Conservation (phyloP, 2,113 vertebrate genomes). For the Anguilla rostrata region DNA sequence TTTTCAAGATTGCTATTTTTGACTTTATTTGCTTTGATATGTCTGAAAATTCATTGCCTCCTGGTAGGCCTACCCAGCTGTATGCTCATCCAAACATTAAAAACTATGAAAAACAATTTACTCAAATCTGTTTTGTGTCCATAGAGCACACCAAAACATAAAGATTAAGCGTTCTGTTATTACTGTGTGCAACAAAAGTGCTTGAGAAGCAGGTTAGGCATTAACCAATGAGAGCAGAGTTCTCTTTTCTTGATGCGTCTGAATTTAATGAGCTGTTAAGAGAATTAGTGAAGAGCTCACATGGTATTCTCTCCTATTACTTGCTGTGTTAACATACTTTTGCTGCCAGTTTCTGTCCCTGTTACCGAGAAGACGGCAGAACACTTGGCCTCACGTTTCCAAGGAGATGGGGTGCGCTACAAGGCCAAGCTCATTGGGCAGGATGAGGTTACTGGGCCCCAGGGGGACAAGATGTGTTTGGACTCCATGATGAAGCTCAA, state of each 20-base stretch:
- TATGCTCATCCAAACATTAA: neutral
- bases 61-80: neutral
- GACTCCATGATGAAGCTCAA: conserved; percentile 98
- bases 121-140: neutral
- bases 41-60: no score
- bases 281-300: neutral
- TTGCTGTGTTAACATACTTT: neutral
- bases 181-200: conserved; percentile 12
- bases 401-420: conserved; percentile 71
- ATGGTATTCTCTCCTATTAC: neutral
- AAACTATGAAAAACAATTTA: neutral
- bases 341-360: conserved; percentile 37
- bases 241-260: conserved; percentile 21
- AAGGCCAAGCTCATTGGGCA: conserved; percentile 88
- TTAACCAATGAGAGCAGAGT: conserved; percentile 30
- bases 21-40: no score
- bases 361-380: conserved; percentile 10
- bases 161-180: neutral
- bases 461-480: conserved; percentile 92
- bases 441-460: conserved; percentile 79
- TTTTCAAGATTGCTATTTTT: no score
- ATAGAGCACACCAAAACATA: neutral
- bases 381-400: conserved; percentile 51
- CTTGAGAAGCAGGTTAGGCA: conserved; percentile 36
- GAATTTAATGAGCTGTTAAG: neutral